Conservation (phyloP, 2,113 vertebrate genomes). For the Phylloscopus trochilus region DNA sequence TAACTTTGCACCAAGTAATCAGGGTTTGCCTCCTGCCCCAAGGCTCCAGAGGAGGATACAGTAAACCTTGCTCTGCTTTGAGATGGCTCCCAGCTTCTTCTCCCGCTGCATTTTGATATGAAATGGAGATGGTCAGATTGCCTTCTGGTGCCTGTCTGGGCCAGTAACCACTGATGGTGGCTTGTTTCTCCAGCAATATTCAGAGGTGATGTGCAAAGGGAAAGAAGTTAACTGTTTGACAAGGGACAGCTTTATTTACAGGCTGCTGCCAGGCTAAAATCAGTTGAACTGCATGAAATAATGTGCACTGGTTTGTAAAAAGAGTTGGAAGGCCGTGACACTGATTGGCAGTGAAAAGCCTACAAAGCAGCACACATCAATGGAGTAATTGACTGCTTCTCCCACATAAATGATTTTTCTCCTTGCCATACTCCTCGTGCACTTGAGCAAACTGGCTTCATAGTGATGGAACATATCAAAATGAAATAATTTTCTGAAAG, state of each 20-base stretch:
- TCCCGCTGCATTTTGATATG: neutral
- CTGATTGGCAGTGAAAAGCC: slow-evolving; percentile 42
- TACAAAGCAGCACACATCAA: neutral
- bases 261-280: slow-evolving; percentile 10
- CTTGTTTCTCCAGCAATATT: neutral
- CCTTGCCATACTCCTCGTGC: neutral
- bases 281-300: neutral
- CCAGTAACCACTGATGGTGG: neutral
- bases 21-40: neutral
- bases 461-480: neutral
- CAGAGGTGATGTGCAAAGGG: neutral
- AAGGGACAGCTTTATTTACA: slow-evolving; percentile 11
- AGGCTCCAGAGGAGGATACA: neutral
- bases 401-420: neutral
- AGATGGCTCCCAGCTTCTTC: neutral
- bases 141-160: slow-evolving; percentile 29
- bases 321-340: neutral
- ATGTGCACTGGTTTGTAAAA: neutral
- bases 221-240: neutral
- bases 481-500: neutral
- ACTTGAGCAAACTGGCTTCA: neutral
- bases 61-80: neutral
- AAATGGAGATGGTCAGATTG: slow-evolving; percentile 3
- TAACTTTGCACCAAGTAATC: neutral
- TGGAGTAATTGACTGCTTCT: neutral